phyloP scores from a whole-genome alignment of 2,888 invertebrate genomes.

The Torymus tubicola region DNA sequence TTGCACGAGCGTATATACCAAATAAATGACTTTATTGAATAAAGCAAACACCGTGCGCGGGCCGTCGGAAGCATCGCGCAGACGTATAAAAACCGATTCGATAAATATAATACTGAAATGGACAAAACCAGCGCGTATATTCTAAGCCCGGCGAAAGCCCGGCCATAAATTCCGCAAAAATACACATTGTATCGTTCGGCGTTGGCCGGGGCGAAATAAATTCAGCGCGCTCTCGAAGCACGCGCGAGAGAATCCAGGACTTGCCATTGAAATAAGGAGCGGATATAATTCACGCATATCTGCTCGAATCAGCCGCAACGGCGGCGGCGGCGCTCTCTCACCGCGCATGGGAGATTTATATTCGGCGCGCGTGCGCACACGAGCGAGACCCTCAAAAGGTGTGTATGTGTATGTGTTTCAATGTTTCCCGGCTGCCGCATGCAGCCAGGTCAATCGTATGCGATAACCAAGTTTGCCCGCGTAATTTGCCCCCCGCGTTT shows the following conservation, averaged over 20 bases:
- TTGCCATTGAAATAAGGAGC: conserved; percentile 34
- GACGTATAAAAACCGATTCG: too few species aligned
- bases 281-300: conserved; percentile 50
- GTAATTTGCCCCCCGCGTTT: conserved; percentile 25
- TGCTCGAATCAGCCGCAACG: conserved; percentile 27
- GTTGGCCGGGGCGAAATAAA: too few species aligned
- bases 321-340: background rate
- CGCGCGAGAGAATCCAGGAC: background rate
- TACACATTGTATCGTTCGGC: too few species aligned
- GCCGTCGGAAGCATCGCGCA: too few species aligned
- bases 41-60: too few species aligned
- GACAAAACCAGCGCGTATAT: too few species aligned
- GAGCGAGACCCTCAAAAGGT: conserved; percentile 26
- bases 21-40: too few species aligned
- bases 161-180: too few species aligned
- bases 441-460: conserved; percentile 27
- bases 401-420: background rate
- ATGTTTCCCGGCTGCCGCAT: background rate
- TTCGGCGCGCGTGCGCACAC: conserved; percentile 3
- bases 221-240: background rate
- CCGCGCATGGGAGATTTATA: conserved; percentile 22
- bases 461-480: conserved; percentile 34
- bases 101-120: too few species aligned
- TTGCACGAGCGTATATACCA: too few species aligned
- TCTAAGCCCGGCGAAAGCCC: too few species aligned